Conservation (phyloP, 2,888 invertebrate species). For the Plebejus anna region DNA sequence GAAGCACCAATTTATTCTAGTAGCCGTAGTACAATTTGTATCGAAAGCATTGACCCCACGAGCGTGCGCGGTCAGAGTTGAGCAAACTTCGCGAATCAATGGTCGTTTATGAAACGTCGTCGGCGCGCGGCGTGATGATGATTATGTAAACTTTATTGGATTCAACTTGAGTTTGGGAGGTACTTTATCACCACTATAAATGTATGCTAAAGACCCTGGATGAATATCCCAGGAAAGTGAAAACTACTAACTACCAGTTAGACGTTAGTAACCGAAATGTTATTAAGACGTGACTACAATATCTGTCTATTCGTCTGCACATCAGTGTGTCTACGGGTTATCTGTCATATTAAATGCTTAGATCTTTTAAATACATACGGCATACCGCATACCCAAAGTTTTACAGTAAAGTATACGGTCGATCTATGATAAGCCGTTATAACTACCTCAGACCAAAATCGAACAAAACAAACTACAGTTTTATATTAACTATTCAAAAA, state of each 20-base stretch:
- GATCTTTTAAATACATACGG: too few species aligned
- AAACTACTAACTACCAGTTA: too few species aligned
- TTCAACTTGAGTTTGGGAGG: not conserved
- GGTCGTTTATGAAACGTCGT: not conserved
- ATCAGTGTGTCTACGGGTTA: too few species aligned
- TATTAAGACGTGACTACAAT: too few species aligned
- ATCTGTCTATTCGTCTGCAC: too few species aligned
- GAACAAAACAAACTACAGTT: not conserved
- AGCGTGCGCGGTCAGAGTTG: constrained; percentile 5
- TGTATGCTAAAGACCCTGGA: too few species aligned
- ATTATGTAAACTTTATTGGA: not conserved
- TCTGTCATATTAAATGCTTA: too few species aligned
- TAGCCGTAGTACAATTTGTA: not conserved
- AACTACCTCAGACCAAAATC: not conserved
- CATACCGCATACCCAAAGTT: too few species aligned
- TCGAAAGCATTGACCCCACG: constrained; percentile 6
- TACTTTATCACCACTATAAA: too few species aligned
- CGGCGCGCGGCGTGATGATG: not conserved
- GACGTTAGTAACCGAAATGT: too few species aligned
- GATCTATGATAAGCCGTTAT: not conserved
- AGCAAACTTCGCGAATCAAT: not conserved
- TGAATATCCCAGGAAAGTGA: too few species aligned
- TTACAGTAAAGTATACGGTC: too few species aligned
- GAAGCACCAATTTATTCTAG: not conserved
- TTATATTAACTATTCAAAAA: not conserved